A percentile compares a stretch with the other conserved stretches of the same genome.
These are phyloP conservation scores for Rhinella marina DNA, from an alignment of 2,797 vertebrate species.

Conservation along the genomic window DNA sequence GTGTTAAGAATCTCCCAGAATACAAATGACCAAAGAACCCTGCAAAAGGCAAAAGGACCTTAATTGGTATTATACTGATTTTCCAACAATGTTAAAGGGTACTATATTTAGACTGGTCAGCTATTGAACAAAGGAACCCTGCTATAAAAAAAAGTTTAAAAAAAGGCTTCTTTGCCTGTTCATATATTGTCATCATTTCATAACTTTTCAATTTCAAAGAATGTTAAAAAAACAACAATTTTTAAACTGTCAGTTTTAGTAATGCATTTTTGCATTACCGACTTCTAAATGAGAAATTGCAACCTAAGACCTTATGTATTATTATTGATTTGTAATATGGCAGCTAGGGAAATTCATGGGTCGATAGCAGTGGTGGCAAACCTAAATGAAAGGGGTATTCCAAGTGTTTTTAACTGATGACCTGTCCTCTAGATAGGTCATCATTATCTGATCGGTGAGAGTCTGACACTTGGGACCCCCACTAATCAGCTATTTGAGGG, in stretches of 20 bases:
- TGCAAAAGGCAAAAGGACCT: slow-evolving; percentile 16
- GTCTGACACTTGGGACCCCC: no score
- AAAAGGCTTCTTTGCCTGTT: neutral
- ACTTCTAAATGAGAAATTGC: neutral
- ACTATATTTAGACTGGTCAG: slow-evolving; percentile 23
- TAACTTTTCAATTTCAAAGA: neutral
- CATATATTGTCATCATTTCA: neutral
- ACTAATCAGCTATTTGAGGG: no score
- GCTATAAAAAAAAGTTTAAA: neutral
- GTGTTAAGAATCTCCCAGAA: slow-evolving; percentile 38
- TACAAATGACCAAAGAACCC: slow-evolving; percentile 52
- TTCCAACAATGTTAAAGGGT: slow-evolving; percentile 29
- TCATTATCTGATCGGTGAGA: no score
- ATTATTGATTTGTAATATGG: no score
- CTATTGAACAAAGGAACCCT: neutral
- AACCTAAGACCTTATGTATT: neutral
- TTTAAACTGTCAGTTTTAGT: neutral
- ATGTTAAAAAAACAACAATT: no score
- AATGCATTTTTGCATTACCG: neutral
- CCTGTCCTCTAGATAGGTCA: no score
- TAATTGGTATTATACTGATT: slow-evolving; percentile 50
- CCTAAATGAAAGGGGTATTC: no score
- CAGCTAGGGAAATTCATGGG: no score
- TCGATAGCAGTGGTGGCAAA: no score
- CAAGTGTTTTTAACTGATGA: no score